These are phyloP conservation scores for Cybosia mesomella DNA, from an alignment of 2,888 invertebrate genomes.

Conservation along the genomic window DNA sequence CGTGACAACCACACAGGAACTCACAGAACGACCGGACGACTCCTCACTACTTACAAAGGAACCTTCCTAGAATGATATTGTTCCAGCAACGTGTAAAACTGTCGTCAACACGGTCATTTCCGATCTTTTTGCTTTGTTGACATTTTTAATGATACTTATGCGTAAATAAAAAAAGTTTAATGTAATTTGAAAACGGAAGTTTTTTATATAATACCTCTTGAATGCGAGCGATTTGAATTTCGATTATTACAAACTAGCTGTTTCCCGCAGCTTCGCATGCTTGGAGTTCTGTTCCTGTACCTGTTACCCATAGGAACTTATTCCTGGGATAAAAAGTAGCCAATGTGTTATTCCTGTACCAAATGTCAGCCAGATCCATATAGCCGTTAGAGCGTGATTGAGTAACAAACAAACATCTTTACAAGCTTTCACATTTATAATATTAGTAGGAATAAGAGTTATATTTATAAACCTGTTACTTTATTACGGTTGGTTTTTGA, in stretches of 20 bases:
- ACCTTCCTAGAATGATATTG: slow-evolving; percentile 45
- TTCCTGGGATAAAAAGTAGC: no score
- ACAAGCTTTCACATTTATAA: no score
- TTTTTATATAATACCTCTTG: not conserved
- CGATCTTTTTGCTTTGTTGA: slow-evolving; percentile 18
- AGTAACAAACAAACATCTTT: no score
- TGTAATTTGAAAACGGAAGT: slow-evolving; percentile 1
- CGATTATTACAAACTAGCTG: no score
- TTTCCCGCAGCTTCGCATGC: no score
- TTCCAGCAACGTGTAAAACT: slow-evolving; percentile 41
- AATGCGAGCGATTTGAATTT: not conserved
- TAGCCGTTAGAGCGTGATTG: no score
- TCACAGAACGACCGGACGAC: slow-evolving; percentile 40
- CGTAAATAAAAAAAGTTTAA: not conserved
- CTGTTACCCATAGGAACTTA: no score
- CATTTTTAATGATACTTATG: slow-evolving; percentile 5
- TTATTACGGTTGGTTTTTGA: not conserved
- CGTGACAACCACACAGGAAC: slow-evolving; percentile 41
- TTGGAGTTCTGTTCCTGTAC: no score
- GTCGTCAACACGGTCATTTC: slow-evolving; percentile 36
- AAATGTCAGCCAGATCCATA: no score
- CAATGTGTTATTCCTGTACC: no score
- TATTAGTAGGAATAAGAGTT: no score
- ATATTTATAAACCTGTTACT: not conserved
- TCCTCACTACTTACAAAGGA: slow-evolving; percentile 39